Conservation (phyloP, 2,113 vertebrate genomes). For the Rutilus rutilus region DNA sequence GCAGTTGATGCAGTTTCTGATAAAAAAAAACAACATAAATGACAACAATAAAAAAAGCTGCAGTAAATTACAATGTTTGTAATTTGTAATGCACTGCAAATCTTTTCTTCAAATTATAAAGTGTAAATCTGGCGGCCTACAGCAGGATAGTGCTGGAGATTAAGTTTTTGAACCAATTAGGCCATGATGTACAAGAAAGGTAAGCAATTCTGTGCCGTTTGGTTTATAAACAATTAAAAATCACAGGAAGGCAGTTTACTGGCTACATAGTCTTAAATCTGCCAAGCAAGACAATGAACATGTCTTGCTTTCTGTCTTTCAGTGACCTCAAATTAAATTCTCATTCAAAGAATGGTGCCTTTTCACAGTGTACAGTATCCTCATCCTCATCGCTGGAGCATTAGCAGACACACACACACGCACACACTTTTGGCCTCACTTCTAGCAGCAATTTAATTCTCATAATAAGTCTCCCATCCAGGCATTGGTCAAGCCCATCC, state of each 20-base stretch:
- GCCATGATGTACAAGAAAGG: background rate
- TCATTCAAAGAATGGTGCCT: no score
- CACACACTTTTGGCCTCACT: background rate
- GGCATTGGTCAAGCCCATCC: background rate
- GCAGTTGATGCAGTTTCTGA: slow-evolving; percentile 32
- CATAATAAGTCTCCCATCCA: background rate
- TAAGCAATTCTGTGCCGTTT: background rate
- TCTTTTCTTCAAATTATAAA: background rate
- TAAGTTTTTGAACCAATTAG: background rate
- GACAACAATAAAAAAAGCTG: slow-evolving; percentile 36
- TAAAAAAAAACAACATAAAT: slow-evolving; percentile 20
- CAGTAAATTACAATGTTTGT: slow-evolving; percentile 25
- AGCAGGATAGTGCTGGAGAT: background rate
- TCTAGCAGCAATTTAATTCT: background rate
- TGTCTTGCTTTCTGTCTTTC: no score
- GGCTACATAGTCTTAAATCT: no score
- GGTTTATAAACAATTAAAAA: no score
- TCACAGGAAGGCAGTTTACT: no score
- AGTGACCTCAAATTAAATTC: no score
- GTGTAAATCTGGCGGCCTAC: background rate
- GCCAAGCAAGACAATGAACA: no score
- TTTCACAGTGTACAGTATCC: no score
- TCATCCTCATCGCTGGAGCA: no score
- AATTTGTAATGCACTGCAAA: slow-evolving; percentile 12
- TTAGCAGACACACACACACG: no score